phyloP scores from a whole-genome alignment of 2,888 invertebrate species.

The Pseudococcus longispinus region DNA sequence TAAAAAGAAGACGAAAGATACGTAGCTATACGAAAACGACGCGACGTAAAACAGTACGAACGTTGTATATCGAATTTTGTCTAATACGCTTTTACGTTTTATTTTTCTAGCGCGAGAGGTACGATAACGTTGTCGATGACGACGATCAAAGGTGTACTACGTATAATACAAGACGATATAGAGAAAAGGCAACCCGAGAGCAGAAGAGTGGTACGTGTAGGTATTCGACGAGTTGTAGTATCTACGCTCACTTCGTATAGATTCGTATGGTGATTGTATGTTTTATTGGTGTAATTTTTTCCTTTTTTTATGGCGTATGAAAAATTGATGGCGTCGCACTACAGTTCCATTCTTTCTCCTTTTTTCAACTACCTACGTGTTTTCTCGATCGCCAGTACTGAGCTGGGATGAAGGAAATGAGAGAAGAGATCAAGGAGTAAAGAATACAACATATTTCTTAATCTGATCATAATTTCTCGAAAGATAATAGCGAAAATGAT shows the following conservation, averaged over 20 bases:
- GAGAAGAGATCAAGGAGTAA: too few species aligned
- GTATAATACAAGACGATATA: background rate
- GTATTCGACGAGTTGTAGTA: background rate
- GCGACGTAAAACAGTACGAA: background rate
- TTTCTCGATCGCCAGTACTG: background rate
- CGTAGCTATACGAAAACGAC: background rate
- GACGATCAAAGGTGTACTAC: background rate
- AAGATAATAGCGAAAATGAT: too few species aligned
- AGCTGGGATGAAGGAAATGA: too few species aligned
- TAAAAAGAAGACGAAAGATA: too few species aligned
- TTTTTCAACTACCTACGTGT: background rate
- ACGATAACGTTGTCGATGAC: background rate
- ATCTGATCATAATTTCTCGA: too few species aligned
- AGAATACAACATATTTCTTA: too few species aligned
- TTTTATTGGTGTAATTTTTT: conserved; percentile 19
- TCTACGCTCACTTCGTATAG: background rate
- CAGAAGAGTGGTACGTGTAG: background rate
- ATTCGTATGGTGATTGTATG: conserved; percentile 17
- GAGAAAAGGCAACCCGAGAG: background rate
- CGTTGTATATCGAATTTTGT: background rate
- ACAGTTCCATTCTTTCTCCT: background rate
- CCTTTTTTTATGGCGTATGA: background rate
- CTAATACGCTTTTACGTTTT: conserved; percentile 13
- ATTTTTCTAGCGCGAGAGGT: background rate
- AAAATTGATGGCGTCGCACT: background rate